These are phyloP conservation scores for Aegotheles bennettii DNA, from an alignment of 2,113 vertebrate species.

Conservation along the genomic window DNA sequence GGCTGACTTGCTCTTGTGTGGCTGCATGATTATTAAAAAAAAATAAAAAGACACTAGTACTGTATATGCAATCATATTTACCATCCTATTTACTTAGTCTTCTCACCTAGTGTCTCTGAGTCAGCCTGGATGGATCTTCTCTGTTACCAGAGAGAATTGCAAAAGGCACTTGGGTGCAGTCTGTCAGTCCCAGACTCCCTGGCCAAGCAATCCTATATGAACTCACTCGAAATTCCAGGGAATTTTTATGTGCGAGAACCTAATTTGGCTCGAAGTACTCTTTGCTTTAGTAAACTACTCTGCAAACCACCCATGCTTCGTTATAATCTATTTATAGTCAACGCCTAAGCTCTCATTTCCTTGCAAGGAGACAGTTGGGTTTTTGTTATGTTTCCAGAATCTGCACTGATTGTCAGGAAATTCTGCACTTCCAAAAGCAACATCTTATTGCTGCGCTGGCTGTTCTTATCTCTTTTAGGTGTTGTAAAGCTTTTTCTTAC, in stretches of 20 bases:
- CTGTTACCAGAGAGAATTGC: background rate
- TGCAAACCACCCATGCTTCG: background rate
- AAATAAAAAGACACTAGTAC: background rate
- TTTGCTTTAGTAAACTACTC: background rate
- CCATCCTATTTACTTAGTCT: background rate
- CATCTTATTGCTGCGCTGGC: background rate
- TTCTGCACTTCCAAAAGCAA: slow-evolving; percentile 2
- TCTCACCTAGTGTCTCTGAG: background rate
- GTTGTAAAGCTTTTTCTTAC: slow-evolving; percentile 54
- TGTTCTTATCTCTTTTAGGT: slow-evolving; percentile 28
- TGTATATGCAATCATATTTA: background rate
- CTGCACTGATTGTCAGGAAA: background rate
- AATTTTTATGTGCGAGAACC: background rate
- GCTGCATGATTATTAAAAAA: background rate
- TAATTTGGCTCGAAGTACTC: background rate
- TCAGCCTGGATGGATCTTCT: background rate
- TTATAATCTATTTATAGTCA: background rate
- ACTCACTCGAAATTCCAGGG: background rate
- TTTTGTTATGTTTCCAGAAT: background rate
- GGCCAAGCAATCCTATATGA: rapidly evolving
- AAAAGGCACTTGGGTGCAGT: background rate
- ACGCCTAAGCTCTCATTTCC: background rate
- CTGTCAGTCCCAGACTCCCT: background rate
- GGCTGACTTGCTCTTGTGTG: background rate
- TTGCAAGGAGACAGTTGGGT: background rate